Conservation (phyloP, 1,140 invertebrate genomes). For the Diorhabda elongata region DNA sequence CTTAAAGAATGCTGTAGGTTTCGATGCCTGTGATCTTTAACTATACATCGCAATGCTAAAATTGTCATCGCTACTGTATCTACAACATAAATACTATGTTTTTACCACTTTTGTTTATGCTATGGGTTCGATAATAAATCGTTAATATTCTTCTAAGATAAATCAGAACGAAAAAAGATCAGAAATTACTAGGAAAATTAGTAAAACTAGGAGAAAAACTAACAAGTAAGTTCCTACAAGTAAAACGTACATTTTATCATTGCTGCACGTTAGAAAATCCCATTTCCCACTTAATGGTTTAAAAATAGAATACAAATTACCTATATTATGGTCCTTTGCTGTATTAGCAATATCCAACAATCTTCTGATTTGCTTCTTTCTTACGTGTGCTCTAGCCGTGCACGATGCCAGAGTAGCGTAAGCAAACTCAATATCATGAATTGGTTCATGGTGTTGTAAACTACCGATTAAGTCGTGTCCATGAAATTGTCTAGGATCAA, state of each 20-base stretch:
- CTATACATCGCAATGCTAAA: conserved; percentile 75
- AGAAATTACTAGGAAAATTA: too few species aligned
- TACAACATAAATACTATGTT: conserved; percentile 39
- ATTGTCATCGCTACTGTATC: conserved; percentile 82
- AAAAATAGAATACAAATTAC: conserved; percentile 45
- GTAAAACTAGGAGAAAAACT: too few species aligned
- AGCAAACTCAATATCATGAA: conserved; percentile 65
- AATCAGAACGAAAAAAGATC: too few species aligned
- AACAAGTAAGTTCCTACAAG: too few species aligned
- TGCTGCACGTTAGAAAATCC: too few species aligned
- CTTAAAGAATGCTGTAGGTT: conserved; percentile 73
- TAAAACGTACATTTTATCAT: too few species aligned
- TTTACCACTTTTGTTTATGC: too few species aligned
- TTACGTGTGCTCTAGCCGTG: conserved; percentile 72
- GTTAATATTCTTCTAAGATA: too few species aligned
- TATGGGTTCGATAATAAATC: too few species aligned
- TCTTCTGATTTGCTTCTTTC: conserved; percentile 71
- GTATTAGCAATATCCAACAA: conserved; percentile 72
- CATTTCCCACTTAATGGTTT: too few species aligned
- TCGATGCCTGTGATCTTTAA: conserved; percentile 75
- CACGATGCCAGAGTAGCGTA: conserved; percentile 66
- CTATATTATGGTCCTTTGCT: conserved; percentile 70
- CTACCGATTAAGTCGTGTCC: conserved; percentile 67
- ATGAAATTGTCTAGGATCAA: conserved; percentile 76
- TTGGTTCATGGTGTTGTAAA: conserved; percentile 53